Conservation (phyloP, 2,888 invertebrate genomes). For the Bedellia somnulentella region DNA sequence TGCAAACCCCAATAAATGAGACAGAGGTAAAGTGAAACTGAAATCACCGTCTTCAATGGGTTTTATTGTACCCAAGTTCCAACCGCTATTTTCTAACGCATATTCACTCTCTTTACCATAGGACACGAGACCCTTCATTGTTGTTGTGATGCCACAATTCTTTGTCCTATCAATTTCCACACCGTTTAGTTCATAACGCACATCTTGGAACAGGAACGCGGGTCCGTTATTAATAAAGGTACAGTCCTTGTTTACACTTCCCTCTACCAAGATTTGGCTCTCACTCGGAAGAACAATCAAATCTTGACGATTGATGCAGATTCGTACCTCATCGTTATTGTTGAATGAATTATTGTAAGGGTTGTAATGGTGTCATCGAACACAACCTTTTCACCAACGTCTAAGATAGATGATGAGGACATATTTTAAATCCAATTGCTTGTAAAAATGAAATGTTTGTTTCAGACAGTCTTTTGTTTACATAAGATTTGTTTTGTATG, state of each 20-base stretch:
- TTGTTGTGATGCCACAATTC: slow-evolving; percentile 19
- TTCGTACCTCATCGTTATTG: slow-evolving; percentile 8
- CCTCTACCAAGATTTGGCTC: slow-evolving; percentile 12
- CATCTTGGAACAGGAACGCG: slow-evolving; percentile 18
- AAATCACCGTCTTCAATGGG: neutral
- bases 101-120: too few species aligned
- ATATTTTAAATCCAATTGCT: too few species aligned
- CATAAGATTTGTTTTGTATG: too few species aligned
- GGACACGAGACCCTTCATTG: slow-evolving; percentile 21
- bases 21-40: slow-evolving; percentile 19
- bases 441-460: too few species aligned
- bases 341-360: slow-evolving; percentile 3
- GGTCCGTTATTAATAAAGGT: slow-evolving; percentile 15
- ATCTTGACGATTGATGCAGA: slow-evolving; percentile 7
- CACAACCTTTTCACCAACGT: too few species aligned
- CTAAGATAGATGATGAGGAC: too few species aligned
- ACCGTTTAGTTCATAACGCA: too few species aligned
- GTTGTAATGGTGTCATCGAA: too few species aligned
- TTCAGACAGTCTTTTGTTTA: too few species aligned
- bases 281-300: slow-evolving; percentile 4
- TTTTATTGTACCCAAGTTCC: slow-evolving; percentile 15
- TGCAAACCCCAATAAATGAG: slow-evolving; percentile 19
- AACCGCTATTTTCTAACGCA: slow-evolving; percentile 13
- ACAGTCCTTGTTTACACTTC: slow-evolving; percentile 7
- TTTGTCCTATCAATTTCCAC: too few species aligned